These are phyloP conservation scores for Myiopsitta monachus DNA, from an alignment of 2,113 vertebrate genomes.

Conservation along the genomic window DNA sequence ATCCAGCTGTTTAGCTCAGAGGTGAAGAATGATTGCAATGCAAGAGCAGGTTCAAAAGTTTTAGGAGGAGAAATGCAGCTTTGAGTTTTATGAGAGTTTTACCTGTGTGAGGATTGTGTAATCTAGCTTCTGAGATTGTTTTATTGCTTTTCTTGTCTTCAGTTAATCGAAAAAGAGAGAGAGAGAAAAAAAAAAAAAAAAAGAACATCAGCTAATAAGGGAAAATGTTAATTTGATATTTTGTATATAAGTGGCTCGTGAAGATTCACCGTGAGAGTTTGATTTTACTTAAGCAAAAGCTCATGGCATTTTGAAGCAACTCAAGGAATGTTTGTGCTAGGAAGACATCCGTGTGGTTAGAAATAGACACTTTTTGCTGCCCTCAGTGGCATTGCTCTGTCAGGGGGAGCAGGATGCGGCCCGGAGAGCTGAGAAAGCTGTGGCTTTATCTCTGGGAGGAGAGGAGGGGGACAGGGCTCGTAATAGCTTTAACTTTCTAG, in stretches of 20 bases:
- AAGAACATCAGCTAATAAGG: not conserved
- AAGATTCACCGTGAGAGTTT: not conserved
- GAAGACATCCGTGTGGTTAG: not conserved
- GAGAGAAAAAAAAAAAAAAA: not conserved
- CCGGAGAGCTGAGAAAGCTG: not conserved
- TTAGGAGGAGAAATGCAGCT: not conserved
- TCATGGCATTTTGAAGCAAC: not conserved
- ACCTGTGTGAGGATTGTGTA: not conserved
- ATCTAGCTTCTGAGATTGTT: not conserved
- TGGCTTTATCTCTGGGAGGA: not conserved
- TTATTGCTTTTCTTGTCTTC: not conserved
- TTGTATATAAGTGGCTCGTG: not conserved
- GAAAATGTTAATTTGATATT: slow-evolving; percentile 5
- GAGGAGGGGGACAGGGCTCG: not conserved
- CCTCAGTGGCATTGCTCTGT: not conserved
- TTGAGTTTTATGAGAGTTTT: not conserved
- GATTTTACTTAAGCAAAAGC: not conserved
- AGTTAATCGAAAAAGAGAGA: not conserved
- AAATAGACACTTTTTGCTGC: not conserved
- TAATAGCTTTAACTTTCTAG: slow-evolving; percentile 5
- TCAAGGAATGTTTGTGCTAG: not conserved
- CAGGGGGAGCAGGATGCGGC: not conserved
- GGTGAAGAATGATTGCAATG: not conserved
- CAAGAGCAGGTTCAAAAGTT: not conserved
- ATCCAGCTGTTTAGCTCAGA: not conserved